These are phyloP conservation scores for Latrodectus geometricus DNA, from an alignment of 1,140 invertebrate genomes.

Conservation along the genomic window DNA sequence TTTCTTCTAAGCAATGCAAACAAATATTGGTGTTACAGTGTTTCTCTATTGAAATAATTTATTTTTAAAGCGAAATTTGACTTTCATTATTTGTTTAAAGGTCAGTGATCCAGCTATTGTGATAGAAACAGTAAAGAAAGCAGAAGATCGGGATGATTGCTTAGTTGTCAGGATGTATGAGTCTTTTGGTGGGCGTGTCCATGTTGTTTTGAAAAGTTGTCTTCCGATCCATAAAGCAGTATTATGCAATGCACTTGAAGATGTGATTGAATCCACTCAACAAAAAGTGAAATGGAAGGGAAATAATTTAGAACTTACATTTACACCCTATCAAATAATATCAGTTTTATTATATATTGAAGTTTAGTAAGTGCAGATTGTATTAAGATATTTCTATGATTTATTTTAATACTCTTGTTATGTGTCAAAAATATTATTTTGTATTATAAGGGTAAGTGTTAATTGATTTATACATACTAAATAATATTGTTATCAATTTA, in stretches of 20 bases:
- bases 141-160: constrained; percentile 61
- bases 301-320: constrained; percentile 55
- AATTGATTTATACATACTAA: too few relatives aligned
- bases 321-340: constrained; percentile 60
- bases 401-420: constrained; percentile 47
- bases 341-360: constrained; percentile 61
- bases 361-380: constrained; percentile 9
- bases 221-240: constrained; percentile 59
- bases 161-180: constrained; percentile 59
- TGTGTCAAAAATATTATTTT: not conserved
- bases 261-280: constrained; percentile 35
- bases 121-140: constrained; percentile 63
- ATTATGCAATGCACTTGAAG: constrained; percentile 61
- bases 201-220: constrained; percentile 46
- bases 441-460: too few relatives aligned
- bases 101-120: constrained; percentile 59
- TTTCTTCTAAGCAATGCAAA: too few relatives aligned
- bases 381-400: constrained; percentile 1
- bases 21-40: too few relatives aligned
- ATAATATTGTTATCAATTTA: too few relatives aligned
- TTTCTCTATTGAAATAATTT: too few relatives aligned
- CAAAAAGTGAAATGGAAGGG: constrained; percentile 59
- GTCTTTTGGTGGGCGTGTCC: constrained; percentile 59
- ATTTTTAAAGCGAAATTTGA: too few relatives aligned
- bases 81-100: constrained; percentile 12